A percentile compares a stretch with the other conserved stretches of the same genome.
Conservation (phyloP, 2,797 vertebrate genomes). For the Coracias cyanogaster region DNA sequence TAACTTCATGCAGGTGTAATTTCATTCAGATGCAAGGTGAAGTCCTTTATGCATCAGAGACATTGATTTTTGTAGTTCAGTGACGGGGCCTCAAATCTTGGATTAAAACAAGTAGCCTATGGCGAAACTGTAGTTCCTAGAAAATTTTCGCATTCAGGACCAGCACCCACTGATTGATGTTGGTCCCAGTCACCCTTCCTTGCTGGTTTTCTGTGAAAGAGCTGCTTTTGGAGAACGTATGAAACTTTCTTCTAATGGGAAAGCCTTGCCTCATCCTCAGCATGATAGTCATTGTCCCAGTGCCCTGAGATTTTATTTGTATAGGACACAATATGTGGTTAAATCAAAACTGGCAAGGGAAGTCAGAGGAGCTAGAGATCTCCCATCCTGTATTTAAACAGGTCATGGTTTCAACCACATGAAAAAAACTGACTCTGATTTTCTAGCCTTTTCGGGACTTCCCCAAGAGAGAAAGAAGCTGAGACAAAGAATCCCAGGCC, state of each 20-base stretch:
- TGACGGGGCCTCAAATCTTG: rapidly evolving
- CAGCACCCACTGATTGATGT: neutral
- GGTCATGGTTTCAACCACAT: no score
- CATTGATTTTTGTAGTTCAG: neutral
- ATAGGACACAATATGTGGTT: neutral
- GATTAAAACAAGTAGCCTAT: neutral
- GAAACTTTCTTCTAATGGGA: neutral
- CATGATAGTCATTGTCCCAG: neutral
- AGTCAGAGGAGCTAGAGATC: no score
- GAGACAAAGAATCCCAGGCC: no score
- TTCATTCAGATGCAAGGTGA: neutral
- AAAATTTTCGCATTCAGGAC: neutral
- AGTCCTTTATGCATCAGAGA: neutral
- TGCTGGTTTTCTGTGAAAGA: neutral
- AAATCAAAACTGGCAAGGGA: no score
- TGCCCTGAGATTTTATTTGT: neutral
- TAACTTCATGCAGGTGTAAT: neutral
- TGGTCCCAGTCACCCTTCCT: neutral
- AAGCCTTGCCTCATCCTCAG: neutral
- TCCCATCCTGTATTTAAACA: no score
- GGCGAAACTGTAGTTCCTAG: neutral
- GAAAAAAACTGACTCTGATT: no score
- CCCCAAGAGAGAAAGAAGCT: no score
- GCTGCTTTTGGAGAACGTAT: neutral
- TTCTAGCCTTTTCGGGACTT: no score